Evolutionary conservation across 2,797 vertebrate genomes (phyloP).

Genomic region (Phrynocephalus forsythii): DNA sequence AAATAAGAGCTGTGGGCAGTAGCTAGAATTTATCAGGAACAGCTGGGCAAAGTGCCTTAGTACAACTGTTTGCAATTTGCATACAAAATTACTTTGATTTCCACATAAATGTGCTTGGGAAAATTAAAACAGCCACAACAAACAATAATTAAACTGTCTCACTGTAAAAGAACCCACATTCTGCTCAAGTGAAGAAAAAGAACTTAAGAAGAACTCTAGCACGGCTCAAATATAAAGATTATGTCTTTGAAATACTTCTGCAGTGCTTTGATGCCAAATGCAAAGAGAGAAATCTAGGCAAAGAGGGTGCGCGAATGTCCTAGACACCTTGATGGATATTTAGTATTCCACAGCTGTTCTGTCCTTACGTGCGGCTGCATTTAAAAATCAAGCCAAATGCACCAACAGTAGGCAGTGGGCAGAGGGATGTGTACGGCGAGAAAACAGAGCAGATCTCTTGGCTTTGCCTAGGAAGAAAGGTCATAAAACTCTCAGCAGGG

Average conservation of each 20-base stretch:
- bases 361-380: conserved; percentile 8
- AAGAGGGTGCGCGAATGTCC: background rate
- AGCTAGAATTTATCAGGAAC: background rate
- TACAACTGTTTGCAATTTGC: background rate
- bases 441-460: background rate
- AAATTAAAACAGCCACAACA: background rate
- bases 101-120: background rate
- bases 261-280: conserved; percentile 60
- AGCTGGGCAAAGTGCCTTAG: background rate
- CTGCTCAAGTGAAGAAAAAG: conserved; percentile 65
- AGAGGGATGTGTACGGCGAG: no score
- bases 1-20: conserved; percentile 1
- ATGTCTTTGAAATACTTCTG: conserved; percentile 54
- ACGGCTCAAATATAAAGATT: conserved; percentile 60
- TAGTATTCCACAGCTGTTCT: conserved; percentile 24
- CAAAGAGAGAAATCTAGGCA: background rate
- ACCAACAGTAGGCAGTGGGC: background rate
- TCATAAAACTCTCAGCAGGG: conserved; percentile 13
- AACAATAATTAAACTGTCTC: background rate
- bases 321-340: conserved; percentile 4
- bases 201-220: conserved; percentile 69
- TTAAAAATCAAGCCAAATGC: conserved; percentile 26
- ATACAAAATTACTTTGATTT: background rate
- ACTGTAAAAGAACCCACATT: conserved; percentile 10
- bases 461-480: conserved; percentile 17